A percentile compares a stretch with the other conserved stretches of the same genome.
Evolutionary conservation across 2,113 vertebrate species (phyloP).

Genomic region (Corythornis vintsioides): DNA sequence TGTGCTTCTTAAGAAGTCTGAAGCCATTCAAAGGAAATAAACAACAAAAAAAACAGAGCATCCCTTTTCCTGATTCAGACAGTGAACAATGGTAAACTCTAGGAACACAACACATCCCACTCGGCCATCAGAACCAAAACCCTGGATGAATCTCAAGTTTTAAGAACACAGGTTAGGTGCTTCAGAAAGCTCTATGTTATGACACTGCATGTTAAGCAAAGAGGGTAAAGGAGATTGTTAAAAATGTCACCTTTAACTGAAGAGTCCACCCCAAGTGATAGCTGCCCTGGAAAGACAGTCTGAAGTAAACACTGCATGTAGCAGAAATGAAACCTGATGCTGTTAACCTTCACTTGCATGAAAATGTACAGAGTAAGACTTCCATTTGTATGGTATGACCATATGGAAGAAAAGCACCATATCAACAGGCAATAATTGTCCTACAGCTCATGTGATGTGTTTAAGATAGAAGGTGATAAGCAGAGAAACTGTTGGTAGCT

Average conservation of each 20-base stretch:
- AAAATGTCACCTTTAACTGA: neutral
- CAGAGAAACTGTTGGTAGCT: neutral
- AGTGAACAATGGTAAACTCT: neutral
- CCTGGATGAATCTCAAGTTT: neutral
- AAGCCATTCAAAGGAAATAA: slow-evolving; percentile 32
- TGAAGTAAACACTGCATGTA: neutral
- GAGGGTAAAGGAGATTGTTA: neutral
- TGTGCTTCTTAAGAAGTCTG: slow-evolving; percentile 3
- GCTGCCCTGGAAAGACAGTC: neutral
- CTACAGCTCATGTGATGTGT: accelerated
- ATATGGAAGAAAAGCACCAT: neutral
- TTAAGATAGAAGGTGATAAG: neutral
- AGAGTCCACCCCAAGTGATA: neutral
- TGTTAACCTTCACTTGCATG: slow-evolving; percentile 16
- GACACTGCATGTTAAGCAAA: neutral
- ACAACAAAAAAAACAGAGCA: slow-evolving; percentile 25
- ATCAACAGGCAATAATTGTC: neutral
- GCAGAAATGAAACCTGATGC: neutral
- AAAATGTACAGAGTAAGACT: neutral
- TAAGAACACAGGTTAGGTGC: neutral
- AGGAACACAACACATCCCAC: neutral
- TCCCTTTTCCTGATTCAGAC: neutral
- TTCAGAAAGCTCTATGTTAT: neutral
- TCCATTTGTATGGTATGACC: neutral
- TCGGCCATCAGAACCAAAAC: neutral